Evolutionary conservation across 2,888 invertebrate genomes (phyloP), one percentile per base, ranked within the genome.

Genomic region (Isoperla grammatica): DNA sequence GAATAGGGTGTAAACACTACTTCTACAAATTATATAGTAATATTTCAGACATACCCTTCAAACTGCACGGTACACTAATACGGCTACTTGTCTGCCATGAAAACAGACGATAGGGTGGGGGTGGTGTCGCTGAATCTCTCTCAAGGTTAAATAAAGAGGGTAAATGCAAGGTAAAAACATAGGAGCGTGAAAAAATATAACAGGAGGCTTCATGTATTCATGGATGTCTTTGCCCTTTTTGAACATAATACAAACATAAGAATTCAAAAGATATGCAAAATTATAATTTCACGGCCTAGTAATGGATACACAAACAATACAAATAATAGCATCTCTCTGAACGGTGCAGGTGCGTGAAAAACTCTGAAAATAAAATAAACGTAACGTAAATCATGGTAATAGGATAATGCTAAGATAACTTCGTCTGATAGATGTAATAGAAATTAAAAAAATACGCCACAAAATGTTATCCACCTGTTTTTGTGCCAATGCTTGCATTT

Each of bases 401-500:
- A 46, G 50, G 42, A 59, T 49, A 59, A 56, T 23, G 46, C 53
- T 54, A 29, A 50, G 22, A 61, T 45, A 58, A 61, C 55, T 59
- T 48, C 49, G 46, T 60, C 62, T 59, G 55, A 60, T 61, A 62
- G 61, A 62, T 57, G 48, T 48, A 58, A 57, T 53, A 56, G 48
- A 22, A 60, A 63, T 35, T 60, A 57, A 48, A 60, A 43, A 17
- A 61, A 57, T 59, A 60, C 60, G 64, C 64, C 62, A 67, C 64
- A 66, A 68, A 65, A 66, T 66, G 69, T 72, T 75, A 76, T 73
- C 79, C 84, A 94, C 94, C 92, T 94, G 94, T 82, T 94, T 94
- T 78, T 94, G 94, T 73, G 93, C 93, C 90, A 93, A 88, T 69
- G 92, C 90, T 77, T 94, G 94, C 91, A 94, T 93, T 81, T 94